Evolutionary conservation across 2,113 vertebrate genomes (phyloP).

Genomic region (Glaucidium brasilianum): DNA sequence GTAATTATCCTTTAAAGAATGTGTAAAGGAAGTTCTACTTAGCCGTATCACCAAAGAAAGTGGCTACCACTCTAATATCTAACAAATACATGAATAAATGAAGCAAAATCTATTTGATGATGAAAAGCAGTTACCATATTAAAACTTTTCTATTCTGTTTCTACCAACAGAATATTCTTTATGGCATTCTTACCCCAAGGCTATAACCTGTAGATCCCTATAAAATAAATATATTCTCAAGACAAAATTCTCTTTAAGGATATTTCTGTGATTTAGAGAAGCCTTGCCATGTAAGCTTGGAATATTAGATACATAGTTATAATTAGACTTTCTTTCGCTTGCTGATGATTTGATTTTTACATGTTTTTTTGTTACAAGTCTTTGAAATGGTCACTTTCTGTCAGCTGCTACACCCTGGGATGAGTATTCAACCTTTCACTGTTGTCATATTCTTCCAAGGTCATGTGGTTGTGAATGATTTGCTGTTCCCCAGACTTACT

Average conservation of each 20-base stretch:
- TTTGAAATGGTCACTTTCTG: not conserved
- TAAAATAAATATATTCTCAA: not conserved
- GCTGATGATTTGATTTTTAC: not conserved
- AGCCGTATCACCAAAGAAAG: not conserved
- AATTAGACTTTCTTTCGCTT: not conserved
- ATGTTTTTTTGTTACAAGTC: not conserved
- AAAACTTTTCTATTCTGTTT: not conserved
- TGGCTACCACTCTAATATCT: not conserved
- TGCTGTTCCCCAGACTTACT: not conserved
- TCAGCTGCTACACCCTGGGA: not conserved
- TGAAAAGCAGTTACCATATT: not conserved
- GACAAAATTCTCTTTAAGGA: not conserved
- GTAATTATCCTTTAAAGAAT: not conserved
- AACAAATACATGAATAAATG: not conserved
- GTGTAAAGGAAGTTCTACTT: not conserved
- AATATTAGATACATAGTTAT: not conserved
- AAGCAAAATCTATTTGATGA: not conserved
- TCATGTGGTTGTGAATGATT: not conserved
- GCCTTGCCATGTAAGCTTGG: not conserved
- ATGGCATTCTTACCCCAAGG: not conserved
- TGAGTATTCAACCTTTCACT: not conserved
- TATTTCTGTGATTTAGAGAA: not conserved
- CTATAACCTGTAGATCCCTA: not conserved
- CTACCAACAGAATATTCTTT: not conserved
- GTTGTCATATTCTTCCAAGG: not conserved